Conservation (phyloP, 2,113 vertebrate genomes). For the Antennarius striatus region DNA sequence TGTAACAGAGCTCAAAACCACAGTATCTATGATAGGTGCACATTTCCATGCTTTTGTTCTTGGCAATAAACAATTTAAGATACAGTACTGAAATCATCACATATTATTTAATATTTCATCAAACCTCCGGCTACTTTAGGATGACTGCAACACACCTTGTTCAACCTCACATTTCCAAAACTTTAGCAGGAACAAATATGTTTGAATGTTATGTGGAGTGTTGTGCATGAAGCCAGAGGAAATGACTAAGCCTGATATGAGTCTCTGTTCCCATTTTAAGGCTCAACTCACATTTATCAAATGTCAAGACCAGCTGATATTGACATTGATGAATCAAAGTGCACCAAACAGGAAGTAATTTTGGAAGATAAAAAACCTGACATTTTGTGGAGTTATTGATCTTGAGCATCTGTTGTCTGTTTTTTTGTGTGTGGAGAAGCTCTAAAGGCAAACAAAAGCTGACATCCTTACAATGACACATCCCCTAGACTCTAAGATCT, state of each 20-base stretch:
- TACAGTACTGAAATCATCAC: neutral
- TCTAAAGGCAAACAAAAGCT: constrained; percentile 22
- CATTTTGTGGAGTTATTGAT: constrained; percentile 41
- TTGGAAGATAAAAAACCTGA: constrained; percentile 35
- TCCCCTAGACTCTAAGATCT: neutral
- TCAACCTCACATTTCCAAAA: neutral
- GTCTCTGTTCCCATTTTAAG: constrained; percentile 4
- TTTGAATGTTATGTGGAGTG: neutral
- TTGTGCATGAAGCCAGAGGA: too few relatives aligned
- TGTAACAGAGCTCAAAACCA: neutral
- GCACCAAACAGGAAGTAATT: constrained; percentile 48
- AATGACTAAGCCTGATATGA: too few relatives aligned
- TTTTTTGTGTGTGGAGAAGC: constrained; percentile 3
- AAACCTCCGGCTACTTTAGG: neutral
- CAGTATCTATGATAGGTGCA: neutral
- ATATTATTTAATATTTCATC: constrained; percentile 24
- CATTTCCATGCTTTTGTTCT: too few relatives aligned
- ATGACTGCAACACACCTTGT: too few relatives aligned
- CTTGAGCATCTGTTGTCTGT: constrained; percentile 25
- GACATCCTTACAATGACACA: constrained; percentile 5
- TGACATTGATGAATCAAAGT: constrained; percentile 50
- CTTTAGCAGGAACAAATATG: neutral
- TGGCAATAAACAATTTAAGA: too few relatives aligned
- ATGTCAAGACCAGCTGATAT: constrained; percentile 11
- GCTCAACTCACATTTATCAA: neutral